Conservation (phyloP, 2,113 vertebrate genomes). For the Ranitomeya variabilis region DNA sequence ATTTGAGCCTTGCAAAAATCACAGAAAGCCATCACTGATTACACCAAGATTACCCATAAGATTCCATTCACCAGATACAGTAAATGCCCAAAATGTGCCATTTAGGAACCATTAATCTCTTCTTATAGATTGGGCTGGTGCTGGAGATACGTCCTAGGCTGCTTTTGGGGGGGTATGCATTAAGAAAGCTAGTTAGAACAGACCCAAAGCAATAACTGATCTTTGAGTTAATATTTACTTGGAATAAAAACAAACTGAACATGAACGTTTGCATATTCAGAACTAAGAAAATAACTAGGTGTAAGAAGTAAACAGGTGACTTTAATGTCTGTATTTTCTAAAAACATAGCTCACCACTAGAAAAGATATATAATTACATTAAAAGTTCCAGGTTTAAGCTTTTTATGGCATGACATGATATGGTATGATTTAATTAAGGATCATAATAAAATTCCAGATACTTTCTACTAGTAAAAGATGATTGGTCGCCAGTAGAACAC, state of each 20-base stretch:
- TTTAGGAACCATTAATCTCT: too few relatives aligned
- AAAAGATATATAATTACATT: neutral
- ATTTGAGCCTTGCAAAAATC: too few relatives aligned
- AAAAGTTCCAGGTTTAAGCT: constrained; percentile 55
- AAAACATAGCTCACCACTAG: neutral
- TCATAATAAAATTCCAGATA: constrained; percentile 63
- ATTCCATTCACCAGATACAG: too few relatives aligned
- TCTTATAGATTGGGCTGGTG: too few relatives aligned
- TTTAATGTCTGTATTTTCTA: neutral
- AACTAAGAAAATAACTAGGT: constrained; percentile 34
- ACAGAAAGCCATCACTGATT: too few relatives aligned
- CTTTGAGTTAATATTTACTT: neutral
- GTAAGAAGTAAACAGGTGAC: neutral
- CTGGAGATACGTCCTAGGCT: too few relatives aligned
- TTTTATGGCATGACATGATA: constrained; percentile 25
- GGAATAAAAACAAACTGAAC: neutral
- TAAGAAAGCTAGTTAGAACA: too few relatives aligned
- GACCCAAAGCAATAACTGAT: neutral
- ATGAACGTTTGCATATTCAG: neutral
- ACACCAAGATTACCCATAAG: too few relatives aligned
- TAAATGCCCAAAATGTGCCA: too few relatives aligned
- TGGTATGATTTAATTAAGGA: constrained; percentile 13
- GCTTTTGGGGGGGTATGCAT: too few relatives aligned
- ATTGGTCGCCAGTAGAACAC: constrained; percentile 61
- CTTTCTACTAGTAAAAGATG: constrained; percentile 58